phyloP scores from a whole-genome alignment of 2,797 vertebrate genomes.

The Neosilurus hyrtlii region DNA sequence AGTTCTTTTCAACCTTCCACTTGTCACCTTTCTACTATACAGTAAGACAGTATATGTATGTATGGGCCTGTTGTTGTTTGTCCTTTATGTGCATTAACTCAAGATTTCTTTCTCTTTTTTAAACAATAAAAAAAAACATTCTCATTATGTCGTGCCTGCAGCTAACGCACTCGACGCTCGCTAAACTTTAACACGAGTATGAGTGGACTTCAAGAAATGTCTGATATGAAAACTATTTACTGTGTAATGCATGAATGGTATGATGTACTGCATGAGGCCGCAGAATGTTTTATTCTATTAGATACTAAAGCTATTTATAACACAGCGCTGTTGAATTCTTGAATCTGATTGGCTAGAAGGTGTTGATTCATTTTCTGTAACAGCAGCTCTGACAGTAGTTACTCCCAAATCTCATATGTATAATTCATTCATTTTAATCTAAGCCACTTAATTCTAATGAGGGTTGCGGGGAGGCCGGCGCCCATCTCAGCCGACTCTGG shows the following conservation, averaged over 20 bases:
- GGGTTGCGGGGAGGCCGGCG: no score
- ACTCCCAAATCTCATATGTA: neutral
- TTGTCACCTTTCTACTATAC: slow-evolving; percentile 3
- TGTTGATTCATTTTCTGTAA: neutral
- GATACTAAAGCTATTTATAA: neutral
- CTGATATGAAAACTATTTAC: neutral
- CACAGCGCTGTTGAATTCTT: neutral
- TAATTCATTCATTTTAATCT: no score
- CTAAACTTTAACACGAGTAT: neutral
- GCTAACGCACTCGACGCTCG: neutral
- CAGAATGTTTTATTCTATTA: neutral
- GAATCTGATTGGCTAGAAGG: neutral
- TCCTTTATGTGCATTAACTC: neutral
- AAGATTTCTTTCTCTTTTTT: neutral
- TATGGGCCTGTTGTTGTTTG: slow-evolving; percentile 32
- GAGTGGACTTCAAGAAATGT: neutral
- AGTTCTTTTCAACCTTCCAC: slow-evolving; percentile 10
- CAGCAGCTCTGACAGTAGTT: neutral
- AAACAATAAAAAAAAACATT: no score
- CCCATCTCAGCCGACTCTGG: no score
- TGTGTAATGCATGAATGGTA: neutral
- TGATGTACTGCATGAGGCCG: neutral
- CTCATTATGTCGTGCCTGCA: neutral
- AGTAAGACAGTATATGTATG: neutral
- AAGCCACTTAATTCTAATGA: no score